Evolutionary conservation across 2,113 vertebrate species (phyloP).

Genomic region (Stegastes partitus): DNA sequence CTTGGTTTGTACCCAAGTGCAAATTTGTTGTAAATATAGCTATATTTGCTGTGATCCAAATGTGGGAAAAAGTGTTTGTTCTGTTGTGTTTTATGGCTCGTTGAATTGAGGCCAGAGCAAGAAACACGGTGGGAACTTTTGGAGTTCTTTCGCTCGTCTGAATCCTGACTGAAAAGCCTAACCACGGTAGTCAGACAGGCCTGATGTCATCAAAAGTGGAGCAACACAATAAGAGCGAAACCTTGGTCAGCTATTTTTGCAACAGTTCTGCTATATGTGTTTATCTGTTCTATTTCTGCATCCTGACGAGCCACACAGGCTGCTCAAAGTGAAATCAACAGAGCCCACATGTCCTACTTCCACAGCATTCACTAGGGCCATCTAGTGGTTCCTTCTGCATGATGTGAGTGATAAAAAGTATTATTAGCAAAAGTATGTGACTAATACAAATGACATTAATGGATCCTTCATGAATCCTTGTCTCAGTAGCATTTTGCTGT

Average conservation of each 20-base stretch:
- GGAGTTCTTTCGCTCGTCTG: constrained; percentile 5
- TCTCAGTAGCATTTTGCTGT: too few relatives aligned
- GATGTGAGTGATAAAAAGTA: neutral
- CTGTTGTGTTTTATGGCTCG: neutral
- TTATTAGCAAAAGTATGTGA: neutral
- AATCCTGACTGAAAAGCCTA: constrained; percentile 22
- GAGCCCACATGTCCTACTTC: neutral
- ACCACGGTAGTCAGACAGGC: neutral
- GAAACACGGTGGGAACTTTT: neutral
- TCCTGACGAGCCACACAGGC: constrained; percentile 40
- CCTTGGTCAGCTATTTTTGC: constrained; percentile 61
- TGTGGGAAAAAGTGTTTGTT: neutral
- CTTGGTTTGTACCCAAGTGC: constrained; percentile 10
- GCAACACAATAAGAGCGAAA: constrained; percentile 34
- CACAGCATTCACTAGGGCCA: constrained; percentile 33
- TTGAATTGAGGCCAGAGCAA: neutral
- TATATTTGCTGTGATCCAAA: constrained; percentile 18
- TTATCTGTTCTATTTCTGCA: constrained; percentile 70
- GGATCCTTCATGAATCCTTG: neutral
- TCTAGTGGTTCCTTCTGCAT: constrained; percentile 37
- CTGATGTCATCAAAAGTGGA: constrained; percentile 33
- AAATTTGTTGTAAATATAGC: constrained; percentile 46
- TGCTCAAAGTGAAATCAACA: constrained; percentile 34
- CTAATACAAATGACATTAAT: neutral
- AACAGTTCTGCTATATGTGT: constrained; percentile 55